phyloP scores from a whole-genome alignment of 2,888 invertebrate genomes.

The Drosophila meridiana region DNA sequence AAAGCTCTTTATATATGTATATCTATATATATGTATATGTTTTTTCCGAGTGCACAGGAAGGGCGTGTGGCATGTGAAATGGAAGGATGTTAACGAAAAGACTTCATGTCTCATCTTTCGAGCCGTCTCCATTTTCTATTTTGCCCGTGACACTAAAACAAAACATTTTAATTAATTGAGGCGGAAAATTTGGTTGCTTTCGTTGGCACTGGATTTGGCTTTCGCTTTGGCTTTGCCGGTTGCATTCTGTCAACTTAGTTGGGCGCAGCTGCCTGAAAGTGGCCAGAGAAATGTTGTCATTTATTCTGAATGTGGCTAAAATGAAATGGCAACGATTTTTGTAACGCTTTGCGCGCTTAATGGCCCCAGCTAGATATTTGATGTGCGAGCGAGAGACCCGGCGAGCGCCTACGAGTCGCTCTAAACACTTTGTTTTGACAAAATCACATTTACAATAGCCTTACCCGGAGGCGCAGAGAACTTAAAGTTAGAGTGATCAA shows the following conservation, averaged over 20 bases:
- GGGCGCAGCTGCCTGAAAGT: slow-evolving; percentile 37
- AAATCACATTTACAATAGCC: not conserved
- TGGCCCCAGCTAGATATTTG: slow-evolving; percentile 35
- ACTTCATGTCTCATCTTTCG: slow-evolving; percentile 29
- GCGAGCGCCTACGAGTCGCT: not conserved
- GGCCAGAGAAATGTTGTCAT: slow-evolving; percentile 48
- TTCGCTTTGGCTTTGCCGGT: slow-evolving; percentile 23
- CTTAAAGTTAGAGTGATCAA: no score
- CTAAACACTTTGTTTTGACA: not conserved
- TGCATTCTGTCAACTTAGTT: slow-evolving; percentile 58
- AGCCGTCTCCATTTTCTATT: not conserved
- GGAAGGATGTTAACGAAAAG: slow-evolving; percentile 22
- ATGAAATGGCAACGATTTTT: slow-evolving; percentile 23
- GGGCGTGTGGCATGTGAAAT: slow-evolving; percentile 12
- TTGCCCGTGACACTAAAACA: slow-evolving; percentile 57
- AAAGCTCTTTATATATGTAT: not conserved
- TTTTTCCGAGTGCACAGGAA: not conserved
- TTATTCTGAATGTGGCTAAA: slow-evolving; percentile 19
- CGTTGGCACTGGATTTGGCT: slow-evolving; percentile 20
- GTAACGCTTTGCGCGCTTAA: slow-evolving; percentile 43
- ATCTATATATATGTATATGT: no score
- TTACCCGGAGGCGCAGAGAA: not conserved
- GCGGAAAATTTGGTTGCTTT: slow-evolving; percentile 57
- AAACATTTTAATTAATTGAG: slow-evolving; percentile 78
- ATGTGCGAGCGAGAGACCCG: not conserved